Conservation (phyloP, 1,140 invertebrate genomes). For the Dreissena polymorpha region DNA sequence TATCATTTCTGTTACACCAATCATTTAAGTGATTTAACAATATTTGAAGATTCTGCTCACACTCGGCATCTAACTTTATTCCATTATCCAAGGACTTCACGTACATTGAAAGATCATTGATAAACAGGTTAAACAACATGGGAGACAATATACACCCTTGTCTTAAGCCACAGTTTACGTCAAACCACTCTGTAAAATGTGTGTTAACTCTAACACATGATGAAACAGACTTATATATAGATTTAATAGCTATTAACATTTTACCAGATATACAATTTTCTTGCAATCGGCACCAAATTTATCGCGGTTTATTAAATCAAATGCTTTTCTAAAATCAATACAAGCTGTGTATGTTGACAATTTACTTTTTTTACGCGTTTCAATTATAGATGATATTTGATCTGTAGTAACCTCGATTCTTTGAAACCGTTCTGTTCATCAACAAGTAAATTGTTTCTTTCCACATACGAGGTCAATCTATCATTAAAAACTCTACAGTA, state of each 20-base stretch:
- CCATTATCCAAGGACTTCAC: neutral
- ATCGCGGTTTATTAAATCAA: constrained; percentile 44
- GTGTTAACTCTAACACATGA: constrained; percentile 45
- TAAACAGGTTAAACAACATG: constrained; percentile 51
- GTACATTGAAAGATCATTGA: constrained; percentile 40
- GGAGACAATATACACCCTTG: constrained; percentile 47
- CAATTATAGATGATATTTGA: constrained; percentile 49
- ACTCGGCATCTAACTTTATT: too few relatives aligned
- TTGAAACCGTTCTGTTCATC: constrained; percentile 55
- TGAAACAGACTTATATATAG: constrained; percentile 40
- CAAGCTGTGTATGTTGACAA: constrained; percentile 40
- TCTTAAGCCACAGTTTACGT: constrained; percentile 33
- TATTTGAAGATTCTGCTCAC: neutral
- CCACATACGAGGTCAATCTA: constrained; percentile 22
- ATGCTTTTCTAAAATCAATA: constrained; percentile 59
- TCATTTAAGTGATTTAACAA: constrained; percentile 17
- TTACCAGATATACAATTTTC: constrained; percentile 37
- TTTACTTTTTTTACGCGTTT: constrained; percentile 40
- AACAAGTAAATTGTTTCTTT: constrained; percentile 33
- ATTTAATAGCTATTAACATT: constrained; percentile 36
- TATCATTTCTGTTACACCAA: constrained; percentile 2
- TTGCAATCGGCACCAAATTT: constrained; percentile 22
- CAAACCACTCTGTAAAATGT: constrained; percentile 41
- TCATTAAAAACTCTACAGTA: constrained; percentile 56
- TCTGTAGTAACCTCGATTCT: constrained; percentile 45